Base-by-base conservation (phyloP, 2,113 vertebrate genomes). In the Mustelus asterias region DNA sequence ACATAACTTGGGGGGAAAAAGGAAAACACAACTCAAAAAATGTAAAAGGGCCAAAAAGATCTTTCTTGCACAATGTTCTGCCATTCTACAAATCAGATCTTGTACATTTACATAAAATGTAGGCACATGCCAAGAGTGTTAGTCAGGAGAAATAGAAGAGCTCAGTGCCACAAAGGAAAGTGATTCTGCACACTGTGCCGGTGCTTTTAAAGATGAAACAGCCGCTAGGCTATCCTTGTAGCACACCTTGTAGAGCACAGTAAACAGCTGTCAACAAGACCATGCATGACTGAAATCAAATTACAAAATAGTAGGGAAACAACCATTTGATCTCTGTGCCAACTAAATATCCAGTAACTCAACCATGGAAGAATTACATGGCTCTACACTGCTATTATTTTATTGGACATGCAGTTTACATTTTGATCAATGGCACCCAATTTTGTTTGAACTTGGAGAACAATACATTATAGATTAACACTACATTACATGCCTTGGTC, bases 201-300 rank as follows among this genome's bases (percentile, higher is more conserved):
- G 88, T 63, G 48, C 63, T 72, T 54, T 96, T 90, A 90, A 90
- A 90, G 44, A 90, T 88, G 60, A 96, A 89, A 96, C n/a, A 89
- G 63, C 22, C 67, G 4, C 95, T 90, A 44, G 41, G 29, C n/a
- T 58, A 83, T 67, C 70, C 76, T 90, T 76, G 95, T 54, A 72
- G 67, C 41, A 96, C 44, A 69, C 69, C 88, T 54, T 96, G 37
- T 44, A 33, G 63, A 67, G 37, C 65, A 67, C 96, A 97, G 96
- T 97, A 97, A 97, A 97, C 97, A 97, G 96, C 83, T 97, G 96
- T 97, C 97, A 97, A 96, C 97, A 97, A 97, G 97, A 95, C 97
- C 60, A 96, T 96, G 96, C 96, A 95, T 96, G 97, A 97, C 96
- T 97, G 96, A 97, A 97, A 89, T 96, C 96, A 97, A 97, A 97